phyloP scores from a whole-genome alignment of 2,888 invertebrate species.

The Eupithecia subfuscata region DNA sequence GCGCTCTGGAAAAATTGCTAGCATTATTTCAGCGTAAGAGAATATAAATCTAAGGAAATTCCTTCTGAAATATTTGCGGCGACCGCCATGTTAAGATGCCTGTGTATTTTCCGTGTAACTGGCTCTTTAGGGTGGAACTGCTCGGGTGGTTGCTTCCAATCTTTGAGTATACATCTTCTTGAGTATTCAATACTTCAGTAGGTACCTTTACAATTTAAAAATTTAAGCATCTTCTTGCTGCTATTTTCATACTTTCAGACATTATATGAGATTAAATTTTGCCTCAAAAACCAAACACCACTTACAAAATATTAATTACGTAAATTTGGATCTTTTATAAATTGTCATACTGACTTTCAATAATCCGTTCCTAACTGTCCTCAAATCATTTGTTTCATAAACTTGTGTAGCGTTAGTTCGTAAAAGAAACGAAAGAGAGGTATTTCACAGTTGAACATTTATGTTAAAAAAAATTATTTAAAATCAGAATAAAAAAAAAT shows the following conservation, averaged over 20 bases:
- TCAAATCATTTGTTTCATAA: background rate
- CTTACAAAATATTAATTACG: too few species aligned
- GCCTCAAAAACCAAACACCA: too few species aligned
- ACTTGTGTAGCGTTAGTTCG: background rate
- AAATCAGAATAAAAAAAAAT: too few species aligned
- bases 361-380: background rate
- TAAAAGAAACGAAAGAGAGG: background rate
- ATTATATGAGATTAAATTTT: background rate
- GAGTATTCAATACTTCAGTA: background rate
- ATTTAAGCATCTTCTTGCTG: background rate
- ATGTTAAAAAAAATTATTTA: too few species aligned
- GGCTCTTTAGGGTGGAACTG: background rate
- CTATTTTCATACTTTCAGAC: background rate
- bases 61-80: slow-evolving; percentile 25
- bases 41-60: slow-evolving; percentile 31
- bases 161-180: background rate
- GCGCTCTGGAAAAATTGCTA: slow-evolving; percentile 26
- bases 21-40: slow-evolving; percentile 28
- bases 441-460: too few species aligned
- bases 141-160: background rate
- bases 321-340: too few species aligned
- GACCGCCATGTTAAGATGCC: slow-evolving; percentile 16
- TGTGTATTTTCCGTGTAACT: slow-evolving; percentile 8
- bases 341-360: background rate
- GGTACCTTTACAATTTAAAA: background rate